These are phyloP conservation scores for Tortricodes alternella DNA, from an alignment of 2,888 invertebrate species.

Conservation along the genomic window DNA sequence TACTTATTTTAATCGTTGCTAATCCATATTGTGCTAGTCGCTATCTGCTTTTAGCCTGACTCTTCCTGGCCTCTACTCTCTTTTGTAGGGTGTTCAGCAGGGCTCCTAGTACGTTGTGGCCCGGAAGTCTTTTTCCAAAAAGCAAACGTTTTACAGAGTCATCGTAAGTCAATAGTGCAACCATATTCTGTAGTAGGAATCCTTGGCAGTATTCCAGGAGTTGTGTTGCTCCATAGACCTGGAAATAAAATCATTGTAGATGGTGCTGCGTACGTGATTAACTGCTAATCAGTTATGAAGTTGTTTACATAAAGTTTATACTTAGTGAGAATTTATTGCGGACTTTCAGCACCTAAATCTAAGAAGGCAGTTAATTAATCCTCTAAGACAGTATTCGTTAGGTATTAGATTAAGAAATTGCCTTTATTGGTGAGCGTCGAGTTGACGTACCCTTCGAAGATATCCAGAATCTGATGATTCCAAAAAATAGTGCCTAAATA, in stretches of 20 bases:
- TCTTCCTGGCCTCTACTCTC: constrained; percentile 87
- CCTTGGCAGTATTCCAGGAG: constrained; percentile 95
- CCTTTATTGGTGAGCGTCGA: too few species aligned
- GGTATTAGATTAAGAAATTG: too few species aligned
- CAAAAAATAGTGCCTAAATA: too few species aligned
- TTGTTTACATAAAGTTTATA: not conserved
- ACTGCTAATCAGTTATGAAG: not conserved
- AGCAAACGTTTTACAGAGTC: constrained; percentile 94
- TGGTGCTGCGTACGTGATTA: not conserved
- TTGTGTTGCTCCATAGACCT: constrained; percentile 94
- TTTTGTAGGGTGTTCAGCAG: constrained; percentile 91
- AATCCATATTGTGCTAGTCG: constrained; percentile 33
- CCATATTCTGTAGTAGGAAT: constrained; percentile 95
- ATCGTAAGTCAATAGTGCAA: constrained; percentile 95
- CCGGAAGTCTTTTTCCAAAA: constrained; percentile 94
- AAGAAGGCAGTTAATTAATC: too few species aligned
- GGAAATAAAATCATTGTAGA: constrained; percentile 35
- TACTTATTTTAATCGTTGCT: not conserved
- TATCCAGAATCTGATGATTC: too few species aligned
- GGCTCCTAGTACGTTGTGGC: constrained; percentile 94
- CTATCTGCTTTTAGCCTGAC: constrained; percentile 70
- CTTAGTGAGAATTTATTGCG: too few species aligned
- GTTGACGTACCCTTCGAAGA: too few species aligned
- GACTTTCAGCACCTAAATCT: too few species aligned
- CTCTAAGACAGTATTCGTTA: too few species aligned